These are phyloP conservation scores for Heliconius hortense DNA, from an alignment of 2,888 invertebrate species.

Conservation along the genomic window DNA sequence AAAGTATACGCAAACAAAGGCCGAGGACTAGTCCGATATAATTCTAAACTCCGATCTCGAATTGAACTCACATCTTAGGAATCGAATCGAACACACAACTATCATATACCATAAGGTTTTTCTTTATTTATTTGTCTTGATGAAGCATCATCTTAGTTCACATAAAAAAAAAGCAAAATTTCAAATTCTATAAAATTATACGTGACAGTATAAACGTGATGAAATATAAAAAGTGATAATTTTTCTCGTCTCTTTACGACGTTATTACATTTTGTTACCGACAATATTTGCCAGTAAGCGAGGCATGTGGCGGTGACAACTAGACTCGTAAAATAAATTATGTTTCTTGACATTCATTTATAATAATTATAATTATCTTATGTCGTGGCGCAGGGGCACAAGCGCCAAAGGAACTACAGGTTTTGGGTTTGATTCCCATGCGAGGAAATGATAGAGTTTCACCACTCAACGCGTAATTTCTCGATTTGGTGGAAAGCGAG, in stretches of 20 bases:
- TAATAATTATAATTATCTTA: neutral
- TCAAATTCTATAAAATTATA: neutral
- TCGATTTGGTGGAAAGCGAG: neutral
- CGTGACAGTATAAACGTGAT: neutral
- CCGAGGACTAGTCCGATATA: too few species aligned
- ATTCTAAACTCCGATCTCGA: too few species aligned
- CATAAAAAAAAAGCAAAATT: neutral
- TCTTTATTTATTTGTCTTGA: too few species aligned
- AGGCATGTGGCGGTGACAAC: neutral
- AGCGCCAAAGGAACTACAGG: neutral
- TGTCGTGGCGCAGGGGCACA: neutral
- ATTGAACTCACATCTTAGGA: too few species aligned
- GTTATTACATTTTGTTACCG: neutral
- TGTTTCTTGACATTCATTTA: neutral
- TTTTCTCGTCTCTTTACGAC: neutral
- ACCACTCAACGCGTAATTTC: neutral
- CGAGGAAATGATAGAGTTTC: neutral
- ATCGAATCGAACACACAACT: too few species aligned
- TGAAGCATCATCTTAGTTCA: neutral
- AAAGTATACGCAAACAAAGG: too few species aligned
- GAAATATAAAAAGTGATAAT: constrained; percentile 1
- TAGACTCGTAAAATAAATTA: neutral
- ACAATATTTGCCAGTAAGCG: neutral
- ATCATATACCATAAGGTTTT: too few species aligned
- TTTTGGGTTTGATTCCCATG: neutral